phyloP scores from a whole-genome alignment of 2,113 vertebrate genomes.

The Forbesichthys agassizii region DNA sequence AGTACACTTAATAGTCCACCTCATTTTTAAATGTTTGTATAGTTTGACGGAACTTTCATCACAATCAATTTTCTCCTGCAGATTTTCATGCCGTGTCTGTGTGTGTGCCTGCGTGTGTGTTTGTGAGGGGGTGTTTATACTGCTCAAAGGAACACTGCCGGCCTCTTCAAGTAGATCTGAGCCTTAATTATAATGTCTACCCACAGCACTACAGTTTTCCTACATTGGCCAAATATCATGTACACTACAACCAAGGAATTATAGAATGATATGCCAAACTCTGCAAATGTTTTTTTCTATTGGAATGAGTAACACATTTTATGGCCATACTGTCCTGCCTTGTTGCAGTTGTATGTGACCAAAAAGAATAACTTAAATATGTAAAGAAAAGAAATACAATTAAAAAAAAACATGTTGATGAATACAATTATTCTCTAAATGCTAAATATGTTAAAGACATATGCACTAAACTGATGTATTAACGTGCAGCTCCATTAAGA shows the following conservation, averaged over 20 bases:
- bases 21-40: neutral
- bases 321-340: neutral
- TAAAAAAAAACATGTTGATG: neutral
- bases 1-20: too few relatives aligned
- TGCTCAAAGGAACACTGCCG: neutral
- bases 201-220: slow-evolving; percentile 10
- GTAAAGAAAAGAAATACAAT: neutral
- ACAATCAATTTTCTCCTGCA: neutral
- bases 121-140: slow-evolving; percentile 1
- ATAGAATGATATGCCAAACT: neutral
- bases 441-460: neutral
- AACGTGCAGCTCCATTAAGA: neutral
- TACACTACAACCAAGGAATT: slow-evolving; percentile 1
- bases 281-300: too few relatives aligned
- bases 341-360: neutral
- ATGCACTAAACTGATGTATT: neutral
- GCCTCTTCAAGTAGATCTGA: slow-evolving; percentile 1
- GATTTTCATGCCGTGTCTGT: neutral
- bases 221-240: slow-evolving; percentile 13
- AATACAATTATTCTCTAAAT: neutral
- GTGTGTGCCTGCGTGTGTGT: slow-evolving; percentile 4
- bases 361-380: neutral
- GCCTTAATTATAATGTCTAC: slow-evolving; percentile 23
- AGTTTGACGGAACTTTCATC: neutral
- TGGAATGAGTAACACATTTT: too few relatives aligned